Evolutionary conservation across 2,888 invertebrate genomes (phyloP), one percentile per base, ranked within the genome.

Genomic region (Drosophila formosana): DNA sequence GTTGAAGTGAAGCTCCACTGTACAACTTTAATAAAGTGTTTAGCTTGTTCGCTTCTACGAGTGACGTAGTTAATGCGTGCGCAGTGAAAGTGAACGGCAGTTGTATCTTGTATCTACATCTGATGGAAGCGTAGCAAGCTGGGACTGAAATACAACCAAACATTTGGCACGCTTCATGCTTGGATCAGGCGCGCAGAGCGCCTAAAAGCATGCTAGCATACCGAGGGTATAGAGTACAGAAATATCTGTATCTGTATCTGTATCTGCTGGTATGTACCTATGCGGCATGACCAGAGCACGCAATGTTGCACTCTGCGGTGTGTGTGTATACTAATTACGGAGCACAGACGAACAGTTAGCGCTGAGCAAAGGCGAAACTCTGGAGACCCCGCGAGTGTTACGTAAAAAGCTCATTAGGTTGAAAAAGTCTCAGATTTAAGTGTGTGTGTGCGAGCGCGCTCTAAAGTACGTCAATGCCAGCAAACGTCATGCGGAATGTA

Each of bases 161-260:
- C 89, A 89, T 84, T 85, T 85, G 85, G 85, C 85, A 85, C 79
- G 77, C 85, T 75, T 50, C 78, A 78, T 51, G 67, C 64, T 71
- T 41, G 74, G 67, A 41, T 45, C 80, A 81, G 85, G 85, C 79
- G 89, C 82, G 47, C 85, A 85, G 89, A 66, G 63, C 85, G 81
- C 82, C 78, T 75, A 87, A 84, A 89, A 85, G 88, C 78, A 72
- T 56, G 87, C 84, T 78, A 37, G 57, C 75, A 66, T 73, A 56
- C 25, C 25, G 13, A 50, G 34, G 60, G 56, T 56, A 26, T 56
- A 47, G n/a, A 41, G 34, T 66, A 49, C 30, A 37, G 32, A 28
- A 50, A n/a, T 57, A 30, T 50, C n/a, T 55, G 73, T 52, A 47
- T 45, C 64, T 60, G 51, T 28, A 26, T 34, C 41, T 52, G 47